These are phyloP conservation scores for Manis pentadactyla DNA, from an alignment of 2,797 vertebrate genomes.

Conservation along the genomic window DNA sequence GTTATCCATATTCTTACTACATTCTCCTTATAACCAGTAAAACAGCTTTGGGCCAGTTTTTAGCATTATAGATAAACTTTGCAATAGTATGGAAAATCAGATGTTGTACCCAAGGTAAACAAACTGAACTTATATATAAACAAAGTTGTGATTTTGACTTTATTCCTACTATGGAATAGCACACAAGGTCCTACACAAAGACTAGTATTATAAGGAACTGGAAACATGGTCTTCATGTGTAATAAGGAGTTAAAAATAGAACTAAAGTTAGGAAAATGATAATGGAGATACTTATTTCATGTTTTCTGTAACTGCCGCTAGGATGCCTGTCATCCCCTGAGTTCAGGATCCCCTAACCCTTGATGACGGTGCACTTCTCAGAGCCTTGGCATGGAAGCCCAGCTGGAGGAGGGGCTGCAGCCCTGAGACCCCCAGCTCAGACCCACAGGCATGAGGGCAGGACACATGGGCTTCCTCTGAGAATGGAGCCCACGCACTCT, in stretches of 20 bases:
- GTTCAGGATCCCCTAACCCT: background rate
- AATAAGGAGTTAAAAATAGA: background rate
- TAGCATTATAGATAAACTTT: background rate
- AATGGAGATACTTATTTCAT: background rate
- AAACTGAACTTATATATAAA: background rate
- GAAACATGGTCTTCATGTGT: background rate
- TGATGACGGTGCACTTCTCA: fast-evolving
- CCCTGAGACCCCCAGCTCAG: too few species aligned
- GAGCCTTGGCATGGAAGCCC: background rate
- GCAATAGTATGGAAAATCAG: background rate
- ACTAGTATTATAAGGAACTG: background rate
- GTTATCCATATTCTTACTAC: background rate
- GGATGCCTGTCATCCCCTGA: fast-evolving
- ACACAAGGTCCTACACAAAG: background rate
- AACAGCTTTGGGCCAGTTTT: background rate
- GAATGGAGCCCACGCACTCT: background rate
- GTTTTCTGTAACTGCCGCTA: background rate
- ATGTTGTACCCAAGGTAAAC: background rate
- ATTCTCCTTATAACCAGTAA: background rate
- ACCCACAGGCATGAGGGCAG: background rate
- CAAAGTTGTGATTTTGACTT: background rate
- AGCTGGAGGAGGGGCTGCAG: background rate
- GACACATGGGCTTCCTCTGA: background rate
- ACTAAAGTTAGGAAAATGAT: background rate
- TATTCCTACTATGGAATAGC: background rate